phyloP scores from a whole-genome alignment of 2,113 vertebrate genomes.

The Balaenoptera acutorostrata region DNA sequence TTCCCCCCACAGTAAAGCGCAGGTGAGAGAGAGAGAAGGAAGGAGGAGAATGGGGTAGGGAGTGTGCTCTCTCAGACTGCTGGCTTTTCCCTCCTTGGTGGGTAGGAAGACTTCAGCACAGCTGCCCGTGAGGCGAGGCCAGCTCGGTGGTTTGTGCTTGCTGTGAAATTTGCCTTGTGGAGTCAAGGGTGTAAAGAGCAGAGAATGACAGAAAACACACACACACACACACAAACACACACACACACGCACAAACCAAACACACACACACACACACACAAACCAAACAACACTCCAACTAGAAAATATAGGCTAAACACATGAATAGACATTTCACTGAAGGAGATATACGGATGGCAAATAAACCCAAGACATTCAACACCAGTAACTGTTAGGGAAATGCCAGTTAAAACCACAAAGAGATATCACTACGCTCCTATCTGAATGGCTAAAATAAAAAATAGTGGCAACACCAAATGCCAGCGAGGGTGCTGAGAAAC shows the following conservation, averaged over 20 bases:
- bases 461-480: background rate
- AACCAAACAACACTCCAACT: background rate
- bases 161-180: background rate
- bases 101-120: background rate
- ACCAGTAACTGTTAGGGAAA: background rate
- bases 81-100: background rate
- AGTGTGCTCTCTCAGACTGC: background rate
- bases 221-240: no score
- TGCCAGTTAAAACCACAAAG: background rate
- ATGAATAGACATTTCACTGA: background rate
- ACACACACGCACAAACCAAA: no score
- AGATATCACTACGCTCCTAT: background rate
- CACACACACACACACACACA: no score
- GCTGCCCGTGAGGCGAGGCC: background rate
- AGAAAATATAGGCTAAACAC: background rate
- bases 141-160: background rate
- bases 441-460: background rate
- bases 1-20: fast-evolving
- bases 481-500: background rate
- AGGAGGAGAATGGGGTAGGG: background rate
- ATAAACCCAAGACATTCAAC: background rate
- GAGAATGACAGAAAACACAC: background rate
- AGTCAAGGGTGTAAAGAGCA: background rate
- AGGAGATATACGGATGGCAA: background rate
- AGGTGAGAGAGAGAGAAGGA: background rate